Evolutionary conservation across 2,797 vertebrate species (phyloP).

Genomic region (Peromyscus melanophrys): DNA sequence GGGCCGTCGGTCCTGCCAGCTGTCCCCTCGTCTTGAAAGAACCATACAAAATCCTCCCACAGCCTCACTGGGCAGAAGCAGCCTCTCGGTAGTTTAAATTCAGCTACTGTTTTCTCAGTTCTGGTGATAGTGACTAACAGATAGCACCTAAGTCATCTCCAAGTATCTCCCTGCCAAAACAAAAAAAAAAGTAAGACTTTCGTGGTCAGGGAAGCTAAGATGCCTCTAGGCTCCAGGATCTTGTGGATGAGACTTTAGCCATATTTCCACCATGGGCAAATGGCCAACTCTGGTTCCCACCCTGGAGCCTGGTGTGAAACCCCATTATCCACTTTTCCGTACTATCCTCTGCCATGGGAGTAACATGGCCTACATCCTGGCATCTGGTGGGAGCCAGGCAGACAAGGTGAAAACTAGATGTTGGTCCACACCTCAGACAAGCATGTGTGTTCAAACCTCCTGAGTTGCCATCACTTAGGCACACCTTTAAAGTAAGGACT

Average conservation of each 20-base stretch:
- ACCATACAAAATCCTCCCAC: constrained; percentile 32
- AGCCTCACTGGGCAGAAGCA: constrained; percentile 16
- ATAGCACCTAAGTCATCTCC: neutral
- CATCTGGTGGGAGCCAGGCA: neutral
- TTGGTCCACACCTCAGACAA: neutral
- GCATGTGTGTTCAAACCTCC: neutral
- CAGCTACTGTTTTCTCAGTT: constrained; percentile 43
- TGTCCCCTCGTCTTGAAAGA: constrained; percentile 35
- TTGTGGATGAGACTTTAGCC: neutral
- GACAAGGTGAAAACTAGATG: neutral
- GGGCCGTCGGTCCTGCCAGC: neutral
- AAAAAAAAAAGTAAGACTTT: constrained; percentile 48
- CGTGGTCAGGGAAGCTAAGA: neutral
- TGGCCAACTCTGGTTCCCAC: neutral
- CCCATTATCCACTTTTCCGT: neutral
- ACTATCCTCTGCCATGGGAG: neutral
- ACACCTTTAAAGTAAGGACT: neutral
- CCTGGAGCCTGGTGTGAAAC: neutral
- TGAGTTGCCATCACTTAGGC: neutral
- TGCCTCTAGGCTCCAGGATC: neutral
- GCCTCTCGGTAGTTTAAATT: constrained; percentile 3
- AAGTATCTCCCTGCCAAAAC: constrained; percentile 17
- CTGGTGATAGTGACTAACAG: constrained; percentile 33
- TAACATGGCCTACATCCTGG: neutral
- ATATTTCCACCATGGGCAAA: neutral